Conservation (phyloP, 2,888 invertebrate species). For the Protodeltote pygarga region DNA sequence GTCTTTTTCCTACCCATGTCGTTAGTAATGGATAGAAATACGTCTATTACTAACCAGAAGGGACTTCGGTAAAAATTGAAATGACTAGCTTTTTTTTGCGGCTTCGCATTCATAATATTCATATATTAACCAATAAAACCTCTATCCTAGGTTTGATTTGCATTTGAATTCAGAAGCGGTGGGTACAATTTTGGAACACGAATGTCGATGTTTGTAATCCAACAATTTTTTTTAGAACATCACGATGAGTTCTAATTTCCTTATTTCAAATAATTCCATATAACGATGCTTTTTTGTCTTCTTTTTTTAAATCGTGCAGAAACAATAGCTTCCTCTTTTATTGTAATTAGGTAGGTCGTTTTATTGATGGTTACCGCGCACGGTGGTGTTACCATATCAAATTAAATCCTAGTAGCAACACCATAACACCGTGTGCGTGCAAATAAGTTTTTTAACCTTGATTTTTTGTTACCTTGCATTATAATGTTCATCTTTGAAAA, state of each 20-base stretch:
- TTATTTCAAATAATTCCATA: conserved; percentile 2
- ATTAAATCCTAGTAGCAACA: conserved; percentile 10
- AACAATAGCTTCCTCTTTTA: conserved; percentile 32
- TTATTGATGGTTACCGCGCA: conserved; percentile 18
- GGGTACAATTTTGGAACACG: too few relatives aligned
- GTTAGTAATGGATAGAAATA: too few relatives aligned
- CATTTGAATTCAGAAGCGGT: too few relatives aligned
- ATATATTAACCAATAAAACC: too few relatives aligned
- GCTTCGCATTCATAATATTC: too few relatives aligned
- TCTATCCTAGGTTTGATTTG: too few relatives aligned
- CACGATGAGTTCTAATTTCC: conserved; percentile 4
- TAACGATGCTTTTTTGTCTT: conserved; percentile 1
- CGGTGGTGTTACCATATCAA: conserved; percentile 29
- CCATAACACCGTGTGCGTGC: conserved; percentile 27
- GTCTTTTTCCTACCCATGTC: too few relatives aligned
- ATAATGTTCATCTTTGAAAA: conserved; percentile 19
- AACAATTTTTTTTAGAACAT: background rate
- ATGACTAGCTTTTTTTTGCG: too few relatives aligned
- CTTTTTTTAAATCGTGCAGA: conserved; percentile 19
- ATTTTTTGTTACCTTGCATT: conserved; percentile 24
- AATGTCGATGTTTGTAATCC: too few relatives aligned
- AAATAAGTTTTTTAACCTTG: conserved; percentile 51
- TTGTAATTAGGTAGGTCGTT: conserved; percentile 2
- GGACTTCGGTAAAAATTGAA: too few relatives aligned
- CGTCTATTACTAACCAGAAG: too few relatives aligned